These are phyloP conservation scores for Calliopum simillimum DNA, from an alignment of 2,888 invertebrate species.

Conservation along the genomic window DNA sequence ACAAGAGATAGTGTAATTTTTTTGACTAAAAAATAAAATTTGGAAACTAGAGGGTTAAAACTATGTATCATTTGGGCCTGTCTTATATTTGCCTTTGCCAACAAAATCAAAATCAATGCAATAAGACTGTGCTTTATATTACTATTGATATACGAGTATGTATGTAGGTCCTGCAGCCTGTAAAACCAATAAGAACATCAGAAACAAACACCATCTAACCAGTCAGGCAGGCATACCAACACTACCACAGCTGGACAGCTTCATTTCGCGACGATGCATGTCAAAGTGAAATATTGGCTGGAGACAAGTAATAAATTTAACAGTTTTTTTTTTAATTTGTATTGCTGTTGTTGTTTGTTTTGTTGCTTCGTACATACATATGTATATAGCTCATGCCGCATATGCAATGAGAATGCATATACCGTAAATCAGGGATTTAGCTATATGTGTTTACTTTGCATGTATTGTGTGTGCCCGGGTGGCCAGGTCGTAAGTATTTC, in stretches of 20 bases:
- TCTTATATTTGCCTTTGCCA: too few species aligned
- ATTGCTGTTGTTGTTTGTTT: slow-evolving; percentile 33
- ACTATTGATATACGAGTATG: too few species aligned
- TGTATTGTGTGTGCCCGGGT: neutral
- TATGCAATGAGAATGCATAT: slow-evolving; percentile 42
- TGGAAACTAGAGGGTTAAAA: too few species aligned
- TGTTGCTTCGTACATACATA: slow-evolving; percentile 44
- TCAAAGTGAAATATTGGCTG: slow-evolving; percentile 66
- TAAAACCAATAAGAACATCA: neutral
- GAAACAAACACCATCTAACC: too few species aligned
- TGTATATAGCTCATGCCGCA: slow-evolving; percentile 32
- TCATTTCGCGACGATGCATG: slow-evolving; percentile 64
- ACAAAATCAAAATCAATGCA: too few species aligned
- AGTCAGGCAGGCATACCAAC: slow-evolving; percentile 31
- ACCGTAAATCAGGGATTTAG: slow-evolving; percentile 63
- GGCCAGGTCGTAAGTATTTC: too few species aligned
- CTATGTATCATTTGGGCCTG: too few species aligned
- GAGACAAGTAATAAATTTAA: slow-evolving; percentile 66
- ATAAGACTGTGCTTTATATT: too few species aligned
- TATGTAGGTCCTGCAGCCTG: too few species aligned
- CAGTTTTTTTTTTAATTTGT: slow-evolving; percentile 46
- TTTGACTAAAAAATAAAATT: too few species aligned
- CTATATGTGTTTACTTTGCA: slow-evolving; percentile 49
- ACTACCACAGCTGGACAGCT: slow-evolving; percentile 59
- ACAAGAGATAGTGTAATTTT: too few species aligned